These are phyloP conservation scores for Bradypus variegatus DNA, from an alignment of 2,797 vertebrate genomes.

Conservation along the genomic window DNA sequence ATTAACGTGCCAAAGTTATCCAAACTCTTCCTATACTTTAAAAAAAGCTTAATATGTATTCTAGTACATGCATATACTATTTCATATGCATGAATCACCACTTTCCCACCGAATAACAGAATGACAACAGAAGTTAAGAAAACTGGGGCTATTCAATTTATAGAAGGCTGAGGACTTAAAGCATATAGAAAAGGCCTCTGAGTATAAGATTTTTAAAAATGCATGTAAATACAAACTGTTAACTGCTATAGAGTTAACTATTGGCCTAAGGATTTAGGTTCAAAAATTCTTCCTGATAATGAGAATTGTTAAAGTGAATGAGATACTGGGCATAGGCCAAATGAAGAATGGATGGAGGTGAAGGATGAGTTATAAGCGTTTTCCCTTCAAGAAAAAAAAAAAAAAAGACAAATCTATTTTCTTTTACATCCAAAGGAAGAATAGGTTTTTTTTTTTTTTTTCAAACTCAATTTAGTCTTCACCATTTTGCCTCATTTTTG, in stretches of 20 bases:
- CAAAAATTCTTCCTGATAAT: constrained; percentile 8
- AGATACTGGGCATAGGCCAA: background rate
- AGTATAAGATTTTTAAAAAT: constrained; percentile 21
- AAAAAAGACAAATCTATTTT: no score
- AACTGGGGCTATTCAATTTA: background rate
- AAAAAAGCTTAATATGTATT: background rate
- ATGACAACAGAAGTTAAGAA: background rate
- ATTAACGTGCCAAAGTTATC: background rate
- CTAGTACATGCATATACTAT: background rate
- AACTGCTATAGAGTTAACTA: background rate
- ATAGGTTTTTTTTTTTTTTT: background rate
- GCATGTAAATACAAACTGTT: background rate
- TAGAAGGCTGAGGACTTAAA: background rate
- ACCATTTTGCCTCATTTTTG: background rate
- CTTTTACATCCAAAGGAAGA: constrained; percentile 3
- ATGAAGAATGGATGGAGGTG: background rate
- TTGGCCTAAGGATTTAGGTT: background rate
- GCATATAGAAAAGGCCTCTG: background rate
- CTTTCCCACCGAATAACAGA: background rate
- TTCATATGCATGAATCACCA: background rate
- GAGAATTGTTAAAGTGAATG: background rate
- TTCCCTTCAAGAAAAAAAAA: background rate
- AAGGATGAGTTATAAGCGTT: background rate
- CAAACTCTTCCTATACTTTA: background rate
- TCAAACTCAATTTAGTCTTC: constrained; percentile 1